phyloP scores from a whole-genome alignment of 2,113 vertebrate genomes.

The Gallinago undulata region DNA sequence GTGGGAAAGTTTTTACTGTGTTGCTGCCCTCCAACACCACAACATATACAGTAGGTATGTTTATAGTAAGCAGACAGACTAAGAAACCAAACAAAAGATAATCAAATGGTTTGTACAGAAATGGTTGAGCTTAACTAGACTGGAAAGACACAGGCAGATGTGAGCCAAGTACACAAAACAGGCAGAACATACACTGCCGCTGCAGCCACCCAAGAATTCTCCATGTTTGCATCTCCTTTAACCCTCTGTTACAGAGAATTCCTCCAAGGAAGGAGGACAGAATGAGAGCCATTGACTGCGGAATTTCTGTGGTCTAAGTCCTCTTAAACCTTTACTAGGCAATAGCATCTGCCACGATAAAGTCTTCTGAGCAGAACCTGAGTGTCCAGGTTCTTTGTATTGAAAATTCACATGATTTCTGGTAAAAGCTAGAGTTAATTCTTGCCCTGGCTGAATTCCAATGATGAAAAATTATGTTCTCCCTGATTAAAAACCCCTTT shows the following conservation, averaged over 20 bases:
- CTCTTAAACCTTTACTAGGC: not conserved
- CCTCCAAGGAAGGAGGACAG: accelerated
- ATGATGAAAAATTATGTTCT: not conserved
- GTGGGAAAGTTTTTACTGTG: slow-evolving; percentile 57
- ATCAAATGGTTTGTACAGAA: not conserved
- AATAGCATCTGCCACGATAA: not conserved
- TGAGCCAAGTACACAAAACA: not conserved
- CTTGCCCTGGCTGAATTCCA: slow-evolving; percentile 3
- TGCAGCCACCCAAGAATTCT: not conserved
- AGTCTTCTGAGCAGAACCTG: not conserved
- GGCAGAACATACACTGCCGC: not conserved
- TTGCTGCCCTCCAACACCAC: slow-evolving; percentile 40
- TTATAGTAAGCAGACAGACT: slow-evolving; percentile 56
- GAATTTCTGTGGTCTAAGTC: not conserved
- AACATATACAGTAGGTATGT: slow-evolving; percentile 55
- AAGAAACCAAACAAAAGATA: slow-evolving; percentile 46
- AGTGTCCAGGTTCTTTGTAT: not conserved
- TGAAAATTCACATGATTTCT: not conserved
- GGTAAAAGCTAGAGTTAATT: slow-evolving; percentile 8
- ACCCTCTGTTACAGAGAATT: not conserved
- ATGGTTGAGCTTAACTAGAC: slow-evolving; percentile 11
- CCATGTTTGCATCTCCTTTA: not conserved
- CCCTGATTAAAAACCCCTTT: slow-evolving; percentile 1
- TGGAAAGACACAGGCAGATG: slow-evolving; percentile 1
- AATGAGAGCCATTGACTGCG: accelerated